phyloP scores from a whole-genome alignment of 2,888 invertebrate genomes.

The Tenthredo distinguenda region DNA sequence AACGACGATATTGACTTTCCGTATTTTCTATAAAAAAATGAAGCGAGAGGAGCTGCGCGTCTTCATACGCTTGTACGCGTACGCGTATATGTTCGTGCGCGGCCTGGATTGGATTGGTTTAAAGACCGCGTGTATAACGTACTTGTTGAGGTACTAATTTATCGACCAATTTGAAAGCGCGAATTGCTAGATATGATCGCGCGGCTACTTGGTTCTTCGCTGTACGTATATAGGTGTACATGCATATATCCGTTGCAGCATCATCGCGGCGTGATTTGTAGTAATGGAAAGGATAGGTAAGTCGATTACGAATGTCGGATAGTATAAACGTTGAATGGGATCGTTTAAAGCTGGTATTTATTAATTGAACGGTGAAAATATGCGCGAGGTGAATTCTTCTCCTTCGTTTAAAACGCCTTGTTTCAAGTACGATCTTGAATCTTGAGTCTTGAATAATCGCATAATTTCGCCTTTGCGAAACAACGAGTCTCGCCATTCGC shows the following conservation, averaged over 20 bases:
- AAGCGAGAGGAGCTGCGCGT: background rate
- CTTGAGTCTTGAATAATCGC: no score
- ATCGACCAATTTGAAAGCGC: background rate
- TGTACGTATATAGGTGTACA: background rate
- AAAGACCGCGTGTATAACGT: constrained; percentile 1
- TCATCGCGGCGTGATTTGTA: background rate
- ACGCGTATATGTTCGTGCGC: no score
- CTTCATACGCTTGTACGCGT: no score
- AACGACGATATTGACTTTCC: no score
- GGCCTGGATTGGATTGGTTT: background rate
- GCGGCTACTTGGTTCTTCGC: background rate
- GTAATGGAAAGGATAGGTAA: background rate
- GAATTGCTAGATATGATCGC: constrained; percentile 1
- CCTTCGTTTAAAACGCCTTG: no score
- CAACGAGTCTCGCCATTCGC: no score
- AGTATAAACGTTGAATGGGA: background rate
- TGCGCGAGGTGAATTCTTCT: no score
- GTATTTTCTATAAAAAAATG: no score
- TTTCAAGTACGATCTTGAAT: no score
- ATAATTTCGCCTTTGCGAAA: no score
- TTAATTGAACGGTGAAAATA: background rate
- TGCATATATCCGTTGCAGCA: background rate
- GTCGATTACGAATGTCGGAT: background rate
- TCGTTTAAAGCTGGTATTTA: background rate
- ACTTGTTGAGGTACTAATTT: constrained; percentile 2